Evolutionary conservation across 2,113 vertebrate genomes (phyloP).

Genomic region (Corythaixoides concolor): DNA sequence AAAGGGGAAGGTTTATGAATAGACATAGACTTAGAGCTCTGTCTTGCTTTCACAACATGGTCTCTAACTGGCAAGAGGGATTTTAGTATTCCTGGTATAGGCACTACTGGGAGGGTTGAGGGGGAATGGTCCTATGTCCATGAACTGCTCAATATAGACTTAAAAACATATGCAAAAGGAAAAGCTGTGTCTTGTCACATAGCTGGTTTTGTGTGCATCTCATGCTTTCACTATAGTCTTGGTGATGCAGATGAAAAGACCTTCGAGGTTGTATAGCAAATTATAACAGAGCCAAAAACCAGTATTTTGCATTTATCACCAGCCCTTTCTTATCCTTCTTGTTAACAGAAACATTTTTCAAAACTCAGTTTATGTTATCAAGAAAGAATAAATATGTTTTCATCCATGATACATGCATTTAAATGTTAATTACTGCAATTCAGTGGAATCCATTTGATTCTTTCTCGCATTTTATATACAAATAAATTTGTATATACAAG

Average conservation of each 20-base stretch:
- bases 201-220: not conserved
- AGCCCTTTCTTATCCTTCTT: not conserved
- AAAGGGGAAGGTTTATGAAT: not conserved
- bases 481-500: not conserved
- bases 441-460: not conserved
- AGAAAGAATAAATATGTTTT: not conserved
- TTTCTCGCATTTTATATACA: not conserved
- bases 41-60: not conserved
- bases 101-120: fast-evolving
- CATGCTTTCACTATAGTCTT: not conserved
- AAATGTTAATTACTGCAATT: not conserved
- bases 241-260: too few species aligned
- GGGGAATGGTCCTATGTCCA: too few species aligned
- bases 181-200: not conserved
- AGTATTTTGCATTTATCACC: not conserved
- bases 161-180: not conserved
- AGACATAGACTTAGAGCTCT: not conserved
- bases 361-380: not conserved
- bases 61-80: not conserved
- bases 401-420: not conserved
- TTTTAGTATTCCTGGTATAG: not conserved
- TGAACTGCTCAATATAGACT: not conserved
- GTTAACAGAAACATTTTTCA: not conserved
- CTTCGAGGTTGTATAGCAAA: not conserved
- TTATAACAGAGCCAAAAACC: not conserved